A percentile compares a stretch with the other conserved stretches of the same genome.
These are phyloP conservation scores for Orchesella flavescens DNA, from an alignment of 2,888 invertebrate genomes.

Conservation along the genomic window DNA sequence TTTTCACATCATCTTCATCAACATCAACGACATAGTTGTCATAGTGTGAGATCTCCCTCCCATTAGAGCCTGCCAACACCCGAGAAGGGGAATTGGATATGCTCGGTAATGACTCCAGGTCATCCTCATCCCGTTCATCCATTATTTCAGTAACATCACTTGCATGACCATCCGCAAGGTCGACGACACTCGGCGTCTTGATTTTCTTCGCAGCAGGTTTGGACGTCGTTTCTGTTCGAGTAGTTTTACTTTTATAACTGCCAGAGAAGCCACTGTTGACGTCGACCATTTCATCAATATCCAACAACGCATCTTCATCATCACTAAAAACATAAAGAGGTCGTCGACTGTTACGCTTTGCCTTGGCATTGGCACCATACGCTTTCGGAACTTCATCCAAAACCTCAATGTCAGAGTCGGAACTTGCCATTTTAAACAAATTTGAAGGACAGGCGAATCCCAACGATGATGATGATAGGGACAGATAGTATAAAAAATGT, in stretches of 20 bases:
- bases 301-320: neutral
- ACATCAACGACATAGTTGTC: neutral
- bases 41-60: neutral
- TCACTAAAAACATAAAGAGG: neutral
- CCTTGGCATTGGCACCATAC: neutral
- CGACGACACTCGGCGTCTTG: neutral
- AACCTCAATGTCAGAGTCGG: neutral
- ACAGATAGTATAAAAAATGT: too few relatives aligned
- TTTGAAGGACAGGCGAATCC: neutral
- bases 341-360: neutral
- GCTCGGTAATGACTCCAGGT: slow-evolving; percentile 33
- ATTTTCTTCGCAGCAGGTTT: neutral
- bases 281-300: neutral
- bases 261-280: neutral
- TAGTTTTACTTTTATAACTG: neutral
- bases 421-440: neutral
- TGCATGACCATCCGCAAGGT: neutral
- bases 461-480: too few relatives aligned
- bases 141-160: neutral
- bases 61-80: neutral
- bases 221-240: neutral
- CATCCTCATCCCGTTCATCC: slow-evolving; percentile 15
- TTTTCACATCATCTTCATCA: neutral
- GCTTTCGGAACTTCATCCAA: neutral
- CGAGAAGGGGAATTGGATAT: slow-evolving; percentile 11